Conservation (phyloP, 2,113 vertebrate species). For the Corythornis vintsioides region DNA sequence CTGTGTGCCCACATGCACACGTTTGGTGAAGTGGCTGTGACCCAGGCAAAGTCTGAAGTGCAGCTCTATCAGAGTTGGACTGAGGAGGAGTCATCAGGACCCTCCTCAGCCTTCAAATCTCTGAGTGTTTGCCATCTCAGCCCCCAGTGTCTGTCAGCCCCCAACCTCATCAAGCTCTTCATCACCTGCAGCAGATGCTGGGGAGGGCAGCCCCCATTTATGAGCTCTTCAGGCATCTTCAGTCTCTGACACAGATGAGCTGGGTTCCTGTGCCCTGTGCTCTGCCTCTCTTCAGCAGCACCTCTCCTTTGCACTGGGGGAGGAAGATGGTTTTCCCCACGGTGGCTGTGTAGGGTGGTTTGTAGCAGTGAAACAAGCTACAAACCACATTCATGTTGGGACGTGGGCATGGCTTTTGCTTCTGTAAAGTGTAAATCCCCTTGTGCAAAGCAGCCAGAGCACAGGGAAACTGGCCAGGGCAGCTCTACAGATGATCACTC, state of each 20-base stretch:
- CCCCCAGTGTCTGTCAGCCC: no score
- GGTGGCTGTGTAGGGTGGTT: background rate
- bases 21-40: background rate
- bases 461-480: background rate
- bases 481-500: background rate
- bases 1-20: background rate
- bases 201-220: background rate
- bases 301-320: background rate
- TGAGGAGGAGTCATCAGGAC: background rate
- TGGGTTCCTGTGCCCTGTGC: background rate
- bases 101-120: background rate
- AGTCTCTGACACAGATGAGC: background rate
- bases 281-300: background rate
- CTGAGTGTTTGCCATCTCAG: rapidly evolving
- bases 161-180: background rate
- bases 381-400: background rate
- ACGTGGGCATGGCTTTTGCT: background rate
- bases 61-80: background rate
- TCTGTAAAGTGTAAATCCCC: background rate
- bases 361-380: background rate
- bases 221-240: background rate
- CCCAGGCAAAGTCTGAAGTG: conserved; percentile 3
- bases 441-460: background rate
- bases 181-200: conserved; percentile 18
- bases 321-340: background rate